Base-by-base conservation (phyloP, 2,797 vertebrate genomes). In the Sternotherus odoratus region DNA sequence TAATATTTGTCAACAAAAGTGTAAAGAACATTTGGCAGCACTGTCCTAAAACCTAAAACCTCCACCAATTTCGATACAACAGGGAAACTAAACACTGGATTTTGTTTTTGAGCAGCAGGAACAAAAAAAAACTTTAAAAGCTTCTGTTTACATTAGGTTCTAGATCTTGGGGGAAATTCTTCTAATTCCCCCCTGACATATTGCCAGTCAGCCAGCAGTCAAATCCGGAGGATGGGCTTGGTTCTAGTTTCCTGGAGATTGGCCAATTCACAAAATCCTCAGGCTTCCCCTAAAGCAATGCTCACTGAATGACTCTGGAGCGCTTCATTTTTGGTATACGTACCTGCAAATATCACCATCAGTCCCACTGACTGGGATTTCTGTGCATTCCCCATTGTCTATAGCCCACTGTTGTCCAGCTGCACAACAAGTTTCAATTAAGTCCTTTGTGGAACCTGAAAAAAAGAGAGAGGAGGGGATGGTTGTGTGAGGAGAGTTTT, bases 331-430 rank as follows among this genome's bases (percentile, higher is more conserved):
- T 79, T 53, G 49, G 46, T 88, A 82, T 88, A 95, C 98, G 77
- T 97, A 99, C 99, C 98, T 98, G 98, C 99, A 99, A 28, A 98
- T 90, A 17, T 97, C 97, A 11, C 96, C 96, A 93, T 98, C 98
- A 1, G 85, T 89, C 2, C 97, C 96, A 21, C 95, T 97, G 83
- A 97, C 89, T 1, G 98, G 98, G 93, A 99, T 98, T 84, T 98
- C 97, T 30, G 97, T 96, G 93, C 99, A 99, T 95, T 99, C 98
- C 23, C 97, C 98, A 0, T 98, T 98, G 93, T 98, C 98, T 6
- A 98, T 95, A n/a, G 99, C 99, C 99, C 99, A 99, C 86, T 98
- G 98, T 92, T 99, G 98, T 4, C 99, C 99, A 1, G 98, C 98
- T 6, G 98, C 97, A 69, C 99, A 99, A 97, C 99, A 99, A 13